Base-by-base conservation (phyloP, 2,888 invertebrate genomes). In the Bombylius major region DNA sequence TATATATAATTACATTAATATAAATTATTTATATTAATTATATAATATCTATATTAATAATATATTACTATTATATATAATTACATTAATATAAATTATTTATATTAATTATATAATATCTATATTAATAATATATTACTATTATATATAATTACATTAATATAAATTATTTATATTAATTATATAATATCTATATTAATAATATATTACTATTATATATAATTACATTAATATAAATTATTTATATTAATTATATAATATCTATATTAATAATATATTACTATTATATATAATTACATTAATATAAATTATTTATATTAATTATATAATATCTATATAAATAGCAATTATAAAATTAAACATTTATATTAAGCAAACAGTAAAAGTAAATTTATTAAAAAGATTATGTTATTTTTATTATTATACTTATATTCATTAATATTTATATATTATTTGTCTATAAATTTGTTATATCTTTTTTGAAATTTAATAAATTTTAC, bases 151-250 rank as follows among this genome's bases (percentile, higher is more conserved):
- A n/a, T n/a, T n/a, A n/a, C n/a, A n/a, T n/a, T n/a, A n/a, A 50
- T 55, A 59, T 57, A 55, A 55, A 53, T 54, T 54, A 52, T 50
- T 39, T 61, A 61, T 62, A 60, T 63, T 23, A 23, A 63, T 63
- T 64, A 55, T 62, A 60, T 60, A 63, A 64, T 65, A 63, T 62
- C 62, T 63, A 64, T 63, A 58, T 62, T 64, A 62, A 55, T 59
- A 60, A 64, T 63, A 62, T 65, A 57, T 54, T 52, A 67, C n/a
- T 67, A 67, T 65, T 53, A 50, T 55, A 56, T 47, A 54, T 63
- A 61, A 39, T 50, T 60, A 52, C 1, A 52, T 55, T 47, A 58
- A 57, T 48, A 53, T 55, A 57, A 58, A 56, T 61, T 57, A 62
- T 55, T 59, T 47, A 57, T 56, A 49, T 52, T 44, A n/a, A n/a